Base-by-base conservation (phyloP, 2,113 vertebrate species). In the Crotophaga sulcirostris region DNA sequence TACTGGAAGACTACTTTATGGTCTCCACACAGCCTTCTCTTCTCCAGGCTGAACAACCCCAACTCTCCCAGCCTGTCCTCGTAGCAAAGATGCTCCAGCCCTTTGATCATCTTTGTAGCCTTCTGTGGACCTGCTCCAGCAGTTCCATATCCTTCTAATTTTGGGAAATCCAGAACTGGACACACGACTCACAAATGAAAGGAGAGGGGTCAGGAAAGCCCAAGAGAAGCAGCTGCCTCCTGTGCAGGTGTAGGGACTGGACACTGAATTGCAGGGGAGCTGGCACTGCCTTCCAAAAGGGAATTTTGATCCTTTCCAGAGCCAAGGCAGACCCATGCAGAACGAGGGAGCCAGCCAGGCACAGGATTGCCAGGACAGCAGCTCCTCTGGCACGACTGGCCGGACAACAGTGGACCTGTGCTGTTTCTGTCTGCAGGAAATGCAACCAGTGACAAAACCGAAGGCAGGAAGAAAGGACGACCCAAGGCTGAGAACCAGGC, bases 381-480 rank as follows among this genome's bases (percentile, higher is more conserved):
- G 36, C 44, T 78, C 16, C 36, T 73, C 54, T 0, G 0, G 59
- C 69, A 21, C 0, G 2, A 47, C 52, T 49, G 42, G 67, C 58
- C 1, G 14, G 66, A 28, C 40, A 0, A n/a, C 3, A 12, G 55
- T 34, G 63, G 79, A 89, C 6, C 0, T 20, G 33, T 10, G 2
- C 67, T 86, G 25, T 14, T 2, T 97, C 77, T 96, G 58, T 94
- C 86, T 93, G 79, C 97, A 98, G 99, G 98, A 98, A 97, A 98
- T 87, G 95, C 98, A 89, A 98, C 98, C 96, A 98, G 97, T 66
- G 98, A 99, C 93, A 98, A 97, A 97, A 97, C 97, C 0, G 99
- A 99, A 97, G 98, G 98, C 81, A 99, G 98, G 98, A 99, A 98
- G 97, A 99, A 99, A 98, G 99, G 99, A 94, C 98, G 98, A 83